Conservation (phyloP, 2,797 vertebrate species). For the Chaetodon trifasciatus region DNA sequence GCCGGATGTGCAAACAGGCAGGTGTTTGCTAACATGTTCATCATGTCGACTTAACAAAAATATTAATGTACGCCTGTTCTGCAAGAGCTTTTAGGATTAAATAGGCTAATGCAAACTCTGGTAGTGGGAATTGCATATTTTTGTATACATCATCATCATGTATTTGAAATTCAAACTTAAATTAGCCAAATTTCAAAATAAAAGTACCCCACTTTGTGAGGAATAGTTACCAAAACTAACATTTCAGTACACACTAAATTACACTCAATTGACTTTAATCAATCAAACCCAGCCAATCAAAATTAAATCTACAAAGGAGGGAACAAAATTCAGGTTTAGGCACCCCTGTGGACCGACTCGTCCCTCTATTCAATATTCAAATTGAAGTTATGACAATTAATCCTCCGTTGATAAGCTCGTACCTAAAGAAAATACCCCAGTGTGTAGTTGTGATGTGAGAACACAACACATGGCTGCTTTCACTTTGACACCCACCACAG, state of each 20-base stretch:
- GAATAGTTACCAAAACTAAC: not conserved
- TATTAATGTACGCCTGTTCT: not conserved
- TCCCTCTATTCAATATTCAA: not conserved
- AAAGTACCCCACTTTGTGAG: not conserved
- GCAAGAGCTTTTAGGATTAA: not conserved
- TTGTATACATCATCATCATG: not conserved
- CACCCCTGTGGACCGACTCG: not conserved
- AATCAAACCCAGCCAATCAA: not conserved
- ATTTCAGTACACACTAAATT: not conserved
- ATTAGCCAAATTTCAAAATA: not conserved
- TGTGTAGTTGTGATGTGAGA: not conserved
- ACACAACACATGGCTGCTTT: not conserved
- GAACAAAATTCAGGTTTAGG: not conserved
- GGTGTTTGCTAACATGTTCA: too few relatives aligned
- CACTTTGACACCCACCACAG: conserved; percentile 14
- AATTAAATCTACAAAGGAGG: not conserved
- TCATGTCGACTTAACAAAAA: not conserved
- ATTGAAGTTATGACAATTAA: not conserved
- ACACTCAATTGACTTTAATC: not conserved
- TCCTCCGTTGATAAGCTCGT: not conserved
- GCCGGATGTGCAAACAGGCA: too few relatives aligned
- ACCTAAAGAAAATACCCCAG: not conserved
- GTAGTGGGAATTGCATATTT: not conserved
- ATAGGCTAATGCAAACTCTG: not conserved
- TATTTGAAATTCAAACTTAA: not conserved